Conservation (phyloP, 2,113 vertebrate species). For the Nansenia antarctica region DNA sequence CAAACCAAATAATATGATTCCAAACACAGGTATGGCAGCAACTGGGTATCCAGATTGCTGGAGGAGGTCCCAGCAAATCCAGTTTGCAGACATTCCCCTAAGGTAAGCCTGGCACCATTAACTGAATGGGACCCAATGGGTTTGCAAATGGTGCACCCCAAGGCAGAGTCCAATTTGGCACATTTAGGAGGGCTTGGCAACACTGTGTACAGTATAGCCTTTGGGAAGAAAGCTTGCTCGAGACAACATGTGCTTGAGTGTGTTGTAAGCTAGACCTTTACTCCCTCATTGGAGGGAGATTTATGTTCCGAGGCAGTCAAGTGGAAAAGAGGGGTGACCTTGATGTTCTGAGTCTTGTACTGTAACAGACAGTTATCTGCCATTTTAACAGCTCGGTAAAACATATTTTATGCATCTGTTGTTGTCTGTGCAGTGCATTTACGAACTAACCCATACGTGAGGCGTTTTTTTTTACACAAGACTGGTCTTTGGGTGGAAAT, state of each 20-base stretch:
- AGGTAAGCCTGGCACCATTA: constrained; percentile 42
- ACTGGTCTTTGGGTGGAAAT: constrained; percentile 8
- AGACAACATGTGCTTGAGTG: constrained; percentile 43
- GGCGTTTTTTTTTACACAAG: constrained; percentile 19
- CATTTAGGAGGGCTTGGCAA: constrained; percentile 55
- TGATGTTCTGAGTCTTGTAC: constrained; percentile 26
- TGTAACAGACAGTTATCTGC: constrained; percentile 21
- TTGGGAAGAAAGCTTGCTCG: constrained; percentile 39
- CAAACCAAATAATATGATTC: too few relatives aligned
- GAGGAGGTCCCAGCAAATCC: constrained; percentile 31
- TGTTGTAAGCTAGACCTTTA: constrained; percentile 36
- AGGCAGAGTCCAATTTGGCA: constrained; percentile 45
- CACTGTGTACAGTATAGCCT: constrained; percentile 28
- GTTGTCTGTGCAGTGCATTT: constrained; percentile 13
- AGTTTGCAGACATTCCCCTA: constrained; percentile 24
- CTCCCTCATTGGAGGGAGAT: constrained; percentile 40
- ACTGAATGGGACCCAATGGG: constrained; percentile 37
- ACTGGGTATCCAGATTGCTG: constrained; percentile 26
- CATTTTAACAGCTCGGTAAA: constrained; percentile 23
- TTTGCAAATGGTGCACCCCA: constrained; percentile 36
- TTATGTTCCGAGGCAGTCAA: constrained; percentile 55
- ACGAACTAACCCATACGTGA: constrained; percentile 12
- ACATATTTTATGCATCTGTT: constrained; percentile 21
- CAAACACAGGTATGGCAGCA: constrained; percentile 39
- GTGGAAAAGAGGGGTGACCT: constrained; percentile 51